Evolutionary conservation across 2,888 invertebrate genomes (phyloP).

Genomic region (Himalopsyche tibetana): DNA sequence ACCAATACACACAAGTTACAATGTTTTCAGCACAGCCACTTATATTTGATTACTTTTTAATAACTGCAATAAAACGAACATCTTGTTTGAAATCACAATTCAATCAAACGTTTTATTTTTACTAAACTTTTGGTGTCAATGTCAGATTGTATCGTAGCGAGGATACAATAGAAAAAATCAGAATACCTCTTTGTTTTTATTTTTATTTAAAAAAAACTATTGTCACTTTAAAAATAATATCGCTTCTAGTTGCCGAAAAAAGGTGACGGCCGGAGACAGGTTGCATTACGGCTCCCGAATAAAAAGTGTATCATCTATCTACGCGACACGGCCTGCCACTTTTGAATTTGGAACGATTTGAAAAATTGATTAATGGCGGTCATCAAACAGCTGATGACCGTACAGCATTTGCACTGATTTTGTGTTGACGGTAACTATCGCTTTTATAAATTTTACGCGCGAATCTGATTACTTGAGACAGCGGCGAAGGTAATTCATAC

Average conservation of each 20-base stretch:
- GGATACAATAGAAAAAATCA: constrained; percentile 30
- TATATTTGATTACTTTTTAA: not conserved
- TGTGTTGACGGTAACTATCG: constrained; percentile 27
- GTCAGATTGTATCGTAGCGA: not conserved
- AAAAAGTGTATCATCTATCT: constrained; percentile 14
- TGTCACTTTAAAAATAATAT: not conserved
- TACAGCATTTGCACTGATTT: constrained; percentile 36
- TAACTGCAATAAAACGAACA: constrained; percentile 11
- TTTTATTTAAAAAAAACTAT: not conserved
- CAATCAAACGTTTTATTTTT: not conserved
- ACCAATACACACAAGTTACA: not conserved
- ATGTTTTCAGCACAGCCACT: constrained; percentile 3
- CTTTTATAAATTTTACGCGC: constrained; percentile 44
- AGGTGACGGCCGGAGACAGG: constrained; percentile 7
- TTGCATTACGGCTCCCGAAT: constrained; percentile 20
- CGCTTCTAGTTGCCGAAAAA: not conserved
- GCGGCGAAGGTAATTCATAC: not conserved
- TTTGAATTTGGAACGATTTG: constrained; percentile 32
- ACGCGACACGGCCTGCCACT: constrained; percentile 1
- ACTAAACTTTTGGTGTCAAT: constrained; percentile 26
- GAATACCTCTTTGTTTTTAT: constrained; percentile 10
- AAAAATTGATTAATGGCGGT: constrained; percentile 35
- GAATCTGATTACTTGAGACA: constrained; percentile 37
- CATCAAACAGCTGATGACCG: constrained; percentile 38
- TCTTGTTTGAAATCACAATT: not conserved